Conservation (phyloP, 2,797 vertebrate genomes). For the Poecilia velifera region DNA sequence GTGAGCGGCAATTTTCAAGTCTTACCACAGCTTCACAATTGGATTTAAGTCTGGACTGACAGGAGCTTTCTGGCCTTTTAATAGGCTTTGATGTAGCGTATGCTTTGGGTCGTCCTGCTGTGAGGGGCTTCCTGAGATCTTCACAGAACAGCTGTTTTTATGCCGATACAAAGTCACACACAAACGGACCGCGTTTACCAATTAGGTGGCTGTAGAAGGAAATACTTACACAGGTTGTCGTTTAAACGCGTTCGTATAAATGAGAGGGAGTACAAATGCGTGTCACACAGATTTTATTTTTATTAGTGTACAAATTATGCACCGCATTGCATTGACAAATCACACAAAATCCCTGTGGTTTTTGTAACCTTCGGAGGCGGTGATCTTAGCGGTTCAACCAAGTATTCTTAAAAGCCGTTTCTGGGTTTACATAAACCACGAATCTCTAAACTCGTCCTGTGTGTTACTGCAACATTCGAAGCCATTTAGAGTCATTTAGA, state of each 20-base stretch:
- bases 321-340: neutral
- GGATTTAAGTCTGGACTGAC: neutral
- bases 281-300: neutral
- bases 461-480: neutral
- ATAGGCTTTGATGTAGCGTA: neutral
- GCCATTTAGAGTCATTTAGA: neutral
- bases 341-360: neutral
- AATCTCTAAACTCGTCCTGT: neutral
- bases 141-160: neutral
- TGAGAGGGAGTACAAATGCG: neutral
- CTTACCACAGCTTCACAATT: neutral
- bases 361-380: neutral
- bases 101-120: neutral
- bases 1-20: neutral
- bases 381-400: neutral
- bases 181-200: neutral
- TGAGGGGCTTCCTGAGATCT: neutral
- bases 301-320: neutral
- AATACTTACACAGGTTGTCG: neutral
- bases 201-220: neutral
- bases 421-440: neutral
- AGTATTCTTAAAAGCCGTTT: neutral
- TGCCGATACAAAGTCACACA: neutral
- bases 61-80: neutral
- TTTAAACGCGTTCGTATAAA: neutral